phyloP scores from a whole-genome alignment of 2,888 invertebrate genomes.

The Dysmachus trigonus region DNA sequence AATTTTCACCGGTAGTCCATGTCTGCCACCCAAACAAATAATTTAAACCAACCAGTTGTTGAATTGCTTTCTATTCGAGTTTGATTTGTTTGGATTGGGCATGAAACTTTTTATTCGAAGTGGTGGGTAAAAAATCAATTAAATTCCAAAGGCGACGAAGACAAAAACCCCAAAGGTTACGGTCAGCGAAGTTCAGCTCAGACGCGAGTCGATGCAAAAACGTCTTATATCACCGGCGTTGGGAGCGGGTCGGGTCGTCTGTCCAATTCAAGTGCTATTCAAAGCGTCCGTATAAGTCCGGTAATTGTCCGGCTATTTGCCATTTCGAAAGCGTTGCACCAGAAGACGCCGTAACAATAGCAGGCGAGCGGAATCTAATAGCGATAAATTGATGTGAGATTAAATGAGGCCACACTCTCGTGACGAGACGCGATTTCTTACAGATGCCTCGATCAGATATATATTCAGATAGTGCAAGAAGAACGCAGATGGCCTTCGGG shows the following conservation, averaged over 20 bases:
- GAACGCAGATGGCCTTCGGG: constrained; percentile 15
- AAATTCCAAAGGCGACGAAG: neutral
- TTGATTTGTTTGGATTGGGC: neutral
- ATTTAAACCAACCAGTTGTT: neutral
- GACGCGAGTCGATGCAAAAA: neutral
- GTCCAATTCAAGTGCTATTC: neutral
- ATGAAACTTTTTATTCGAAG: neutral
- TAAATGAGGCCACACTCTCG: constrained; percentile 25
- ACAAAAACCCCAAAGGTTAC: neutral
- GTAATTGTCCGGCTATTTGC: constrained; percentile 2
- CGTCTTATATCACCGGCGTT: neutral
- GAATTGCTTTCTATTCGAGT: neutral
- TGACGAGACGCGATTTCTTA: constrained; percentile 26
- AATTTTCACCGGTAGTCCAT: neutral
- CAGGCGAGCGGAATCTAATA: constrained; percentile 4
- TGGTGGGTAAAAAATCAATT: neutral
- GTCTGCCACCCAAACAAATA: neutral
- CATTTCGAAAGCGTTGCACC: neutral
- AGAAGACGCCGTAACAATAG: constrained; percentile 2
- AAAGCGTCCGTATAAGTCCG: constrained; percentile 5
- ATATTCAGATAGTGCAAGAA: neutral
- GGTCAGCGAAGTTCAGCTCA: neutral
- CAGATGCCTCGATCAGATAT: constrained; percentile 25
- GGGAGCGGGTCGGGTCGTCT: neutral
- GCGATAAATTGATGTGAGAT: neutral